These are phyloP conservation scores for Hippocampus comes DNA, from an alignment of 2,113 vertebrate species.

Conservation along the genomic window DNA sequence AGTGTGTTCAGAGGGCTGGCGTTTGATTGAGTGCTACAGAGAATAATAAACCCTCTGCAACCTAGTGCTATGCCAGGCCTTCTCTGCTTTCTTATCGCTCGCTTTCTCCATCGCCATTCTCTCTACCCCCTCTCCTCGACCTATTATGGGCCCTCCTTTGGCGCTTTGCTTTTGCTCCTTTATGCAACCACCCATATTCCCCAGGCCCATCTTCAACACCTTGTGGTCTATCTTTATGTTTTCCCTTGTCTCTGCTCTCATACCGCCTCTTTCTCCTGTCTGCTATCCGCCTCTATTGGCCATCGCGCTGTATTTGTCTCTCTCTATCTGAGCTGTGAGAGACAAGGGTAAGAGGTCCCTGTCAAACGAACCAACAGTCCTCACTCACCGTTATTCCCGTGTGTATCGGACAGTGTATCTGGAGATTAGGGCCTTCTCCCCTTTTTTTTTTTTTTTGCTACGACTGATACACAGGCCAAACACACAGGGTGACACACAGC, in stretches of 20 bases:
- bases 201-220: conserved; percentile 57
- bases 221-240: conserved; percentile 56
- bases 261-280: conserved; percentile 44
- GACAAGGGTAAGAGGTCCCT: conserved; percentile 72
- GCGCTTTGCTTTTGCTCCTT: conserved; percentile 54
- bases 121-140: conserved; percentile 57
- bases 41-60: conserved; percentile 91
- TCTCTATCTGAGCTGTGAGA: conserved; percentile 67
- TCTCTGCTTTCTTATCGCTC: conserved; percentile 71
- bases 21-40: conserved; percentile 90
- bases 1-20: conserved; percentile 84
- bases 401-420: conserved; percentile 65
- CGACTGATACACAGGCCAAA: conserved; percentile 30
- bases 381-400: conserved; percentile 68
- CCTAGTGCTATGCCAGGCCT: conserved; percentile 73
- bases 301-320: conserved; percentile 63
- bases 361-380: conserved; percentile 72
- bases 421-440: conserved; percentile 58
- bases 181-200: conserved; percentile 53
- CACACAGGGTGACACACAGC: conserved; percentile 20
- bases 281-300: conserved; percentile 61
- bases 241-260: conserved; percentile 32
- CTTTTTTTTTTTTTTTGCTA: conserved; percentile 34
- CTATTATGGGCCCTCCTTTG: conserved; percentile 61
- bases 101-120: conserved; percentile 47